Evolutionary conservation across 2,888 invertebrate species (phyloP).

Genomic region (Tetrapedia diversipes): DNA sequence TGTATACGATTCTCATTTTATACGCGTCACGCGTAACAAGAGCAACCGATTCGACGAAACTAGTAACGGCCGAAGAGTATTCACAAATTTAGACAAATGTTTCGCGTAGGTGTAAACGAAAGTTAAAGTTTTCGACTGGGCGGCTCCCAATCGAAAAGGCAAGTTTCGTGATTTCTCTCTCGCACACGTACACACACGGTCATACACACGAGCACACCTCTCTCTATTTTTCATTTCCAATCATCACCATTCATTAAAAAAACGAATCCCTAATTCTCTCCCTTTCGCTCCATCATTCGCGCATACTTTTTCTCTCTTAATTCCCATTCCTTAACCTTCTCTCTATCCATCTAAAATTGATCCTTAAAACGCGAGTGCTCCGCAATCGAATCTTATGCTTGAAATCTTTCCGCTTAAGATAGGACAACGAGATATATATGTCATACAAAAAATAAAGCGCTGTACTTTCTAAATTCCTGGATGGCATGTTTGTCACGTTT

Average conservation of each 20-base stretch:
- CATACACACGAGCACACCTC: too few relatives aligned
- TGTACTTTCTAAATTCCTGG: conserved; percentile 77
- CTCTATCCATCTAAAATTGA: background rate
- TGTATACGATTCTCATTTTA: conserved; percentile 8
- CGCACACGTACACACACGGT: too few relatives aligned
- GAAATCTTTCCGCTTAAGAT: conserved; percentile 25
- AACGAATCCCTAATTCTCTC: too few relatives aligned
- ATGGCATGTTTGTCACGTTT: conserved; percentile 72
- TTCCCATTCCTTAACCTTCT: too few relatives aligned
- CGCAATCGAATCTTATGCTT: background rate
- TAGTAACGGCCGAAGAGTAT: conserved; percentile 59
- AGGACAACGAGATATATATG: conserved; percentile 68
- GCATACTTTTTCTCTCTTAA: background rate
- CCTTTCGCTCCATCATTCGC: background rate
- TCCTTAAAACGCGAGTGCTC: conserved; percentile 16
- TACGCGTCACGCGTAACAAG: conserved; percentile 39
- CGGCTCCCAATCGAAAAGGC: conserved; percentile 18
- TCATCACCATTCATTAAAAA: too few relatives aligned
- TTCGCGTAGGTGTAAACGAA: conserved; percentile 49
- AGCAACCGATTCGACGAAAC: conserved; percentile 49
- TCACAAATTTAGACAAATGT: conserved; percentile 52
- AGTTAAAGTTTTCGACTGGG: background rate
- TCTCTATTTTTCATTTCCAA: too few relatives aligned
- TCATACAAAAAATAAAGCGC: conserved; percentile 80
- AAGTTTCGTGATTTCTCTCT: conserved; percentile 50